These are phyloP conservation scores for Myrmecophaga tridactyla DNA, from an alignment of 2,113 vertebrate species.

Conservation along the genomic window DNA sequence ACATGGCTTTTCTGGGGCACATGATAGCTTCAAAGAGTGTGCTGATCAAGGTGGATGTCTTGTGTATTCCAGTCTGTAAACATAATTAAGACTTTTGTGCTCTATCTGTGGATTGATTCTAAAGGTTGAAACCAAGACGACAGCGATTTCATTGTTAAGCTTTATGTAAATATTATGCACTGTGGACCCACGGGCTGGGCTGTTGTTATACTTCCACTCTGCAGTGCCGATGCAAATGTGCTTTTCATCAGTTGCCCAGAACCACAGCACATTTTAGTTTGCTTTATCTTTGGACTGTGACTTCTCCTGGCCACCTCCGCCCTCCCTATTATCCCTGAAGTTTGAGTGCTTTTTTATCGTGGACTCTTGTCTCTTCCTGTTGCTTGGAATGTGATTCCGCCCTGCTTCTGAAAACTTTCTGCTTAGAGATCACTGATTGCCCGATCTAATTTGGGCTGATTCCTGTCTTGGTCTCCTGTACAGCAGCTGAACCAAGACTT, in stretches of 20 bases:
- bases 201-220: not conserved
- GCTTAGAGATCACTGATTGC: not conserved
- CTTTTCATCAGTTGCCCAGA: not conserved
- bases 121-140: not conserved
- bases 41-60: not conserved
- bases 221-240: accelerated
- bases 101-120: not conserved
- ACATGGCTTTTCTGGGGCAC: too few relatives aligned
- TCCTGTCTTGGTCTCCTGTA: not conserved
- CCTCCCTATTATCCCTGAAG: not conserved
- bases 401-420: not conserved
- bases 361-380: not conserved
- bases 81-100: not conserved
- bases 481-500: not conserved
- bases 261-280: not conserved
- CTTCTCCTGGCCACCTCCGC: accelerated
- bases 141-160: too few relatives aligned
- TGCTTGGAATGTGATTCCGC: not conserved
- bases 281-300: not conserved
- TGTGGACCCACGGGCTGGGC: accelerated
- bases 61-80: not conserved
- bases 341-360: not conserved
- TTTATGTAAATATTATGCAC: not conserved
- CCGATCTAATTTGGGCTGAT: not conserved
- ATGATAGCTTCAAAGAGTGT: too few relatives aligned